Percentiles rank a stretch among this genome's conserved stretches.
Evolutionary conservation across 1,140 invertebrate species (phyloP).

Genomic region (Babylonia areolata): DNA sequence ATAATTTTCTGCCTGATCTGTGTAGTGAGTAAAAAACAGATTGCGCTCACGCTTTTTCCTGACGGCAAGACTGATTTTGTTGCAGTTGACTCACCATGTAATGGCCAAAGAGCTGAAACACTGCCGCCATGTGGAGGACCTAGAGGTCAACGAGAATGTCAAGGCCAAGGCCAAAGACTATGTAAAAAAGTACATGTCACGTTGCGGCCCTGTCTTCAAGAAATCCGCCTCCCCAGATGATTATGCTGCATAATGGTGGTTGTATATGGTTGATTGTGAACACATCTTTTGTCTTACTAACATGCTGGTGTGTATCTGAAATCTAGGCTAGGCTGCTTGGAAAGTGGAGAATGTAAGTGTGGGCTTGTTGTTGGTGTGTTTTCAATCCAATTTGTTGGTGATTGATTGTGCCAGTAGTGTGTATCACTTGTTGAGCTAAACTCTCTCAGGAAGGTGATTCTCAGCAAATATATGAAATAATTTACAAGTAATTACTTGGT

Average conservation of each 20-base stretch:
- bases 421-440: not conserved
- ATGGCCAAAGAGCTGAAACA: slow-evolving; percentile 97
- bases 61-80: slow-evolving; percentile 22
- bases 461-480: not conserved
- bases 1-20: too few species aligned
- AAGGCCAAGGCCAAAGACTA: slow-evolving; percentile 92
- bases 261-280: not conserved
- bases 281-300: too few species aligned
- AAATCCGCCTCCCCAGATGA: slow-evolving; percentile 47
- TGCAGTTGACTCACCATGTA: slow-evolving; percentile 96
- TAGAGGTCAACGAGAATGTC: slow-evolving; percentile 94
- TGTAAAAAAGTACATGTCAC: slow-evolving; percentile 96
- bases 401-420: not conserved
- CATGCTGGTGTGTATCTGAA: too few species aligned
- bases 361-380: too few species aligned
- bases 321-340: too few species aligned
- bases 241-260: not conserved
- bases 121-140: slow-evolving; percentile 89
- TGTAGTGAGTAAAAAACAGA: too few species aligned
- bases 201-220: slow-evolving; percentile 83
- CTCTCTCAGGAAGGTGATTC: not conserved
- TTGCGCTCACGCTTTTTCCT: too few species aligned
- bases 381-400: too few species aligned
- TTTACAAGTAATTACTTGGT: not conserved
- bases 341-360: too few species aligned